Evolutionary conservation across 2,797 vertebrate species (phyloP).

Genomic region (Chromis chromis): DNA sequence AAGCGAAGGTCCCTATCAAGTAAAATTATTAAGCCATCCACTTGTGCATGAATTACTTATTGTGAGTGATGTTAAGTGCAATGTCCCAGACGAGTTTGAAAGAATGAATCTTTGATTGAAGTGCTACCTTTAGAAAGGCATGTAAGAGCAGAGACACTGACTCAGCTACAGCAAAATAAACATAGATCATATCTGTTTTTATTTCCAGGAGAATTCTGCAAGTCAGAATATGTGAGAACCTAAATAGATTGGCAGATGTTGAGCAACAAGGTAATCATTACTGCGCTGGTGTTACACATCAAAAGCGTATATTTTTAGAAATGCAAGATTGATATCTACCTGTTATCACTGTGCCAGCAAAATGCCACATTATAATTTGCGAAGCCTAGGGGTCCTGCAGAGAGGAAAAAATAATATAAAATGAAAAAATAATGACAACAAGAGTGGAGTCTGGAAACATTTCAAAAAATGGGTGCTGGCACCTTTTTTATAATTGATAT

Average conservation of each 20-base stretch:
- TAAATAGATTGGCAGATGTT: constrained; percentile 63
- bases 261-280: constrained; percentile 69
- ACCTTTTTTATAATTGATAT: constrained; percentile 57
- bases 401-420: constrained; percentile 8
- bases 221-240: constrained; percentile 66
- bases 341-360: constrained; percentile 60
- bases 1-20: background rate
- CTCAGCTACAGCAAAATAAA: constrained; percentile 59
- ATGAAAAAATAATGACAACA: constrained; percentile 48
- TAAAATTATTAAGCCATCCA: background rate
- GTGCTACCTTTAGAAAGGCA: constrained; percentile 22
- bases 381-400: constrained; percentile 60
- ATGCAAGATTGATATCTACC: constrained; percentile 68
- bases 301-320: constrained; percentile 66
- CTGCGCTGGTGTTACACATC: constrained; percentile 55
- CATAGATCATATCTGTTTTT: constrained; percentile 41
- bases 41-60: constrained; percentile 14
- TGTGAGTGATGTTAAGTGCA: constrained; percentile 7
- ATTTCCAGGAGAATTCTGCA: constrained; percentile 59
- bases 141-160: constrained; percentile 47
- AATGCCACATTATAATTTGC: constrained; percentile 71
- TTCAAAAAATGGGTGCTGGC: constrained; percentile 56
- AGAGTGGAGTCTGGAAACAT: constrained; percentile 47
- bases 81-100: background rate
- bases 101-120: constrained; percentile 19